A percentile compares a stretch with the other conserved stretches of the same genome.
Evolutionary conservation across 1,140 invertebrate species (phyloP).

Genomic region (Nymphalis io): DNA sequence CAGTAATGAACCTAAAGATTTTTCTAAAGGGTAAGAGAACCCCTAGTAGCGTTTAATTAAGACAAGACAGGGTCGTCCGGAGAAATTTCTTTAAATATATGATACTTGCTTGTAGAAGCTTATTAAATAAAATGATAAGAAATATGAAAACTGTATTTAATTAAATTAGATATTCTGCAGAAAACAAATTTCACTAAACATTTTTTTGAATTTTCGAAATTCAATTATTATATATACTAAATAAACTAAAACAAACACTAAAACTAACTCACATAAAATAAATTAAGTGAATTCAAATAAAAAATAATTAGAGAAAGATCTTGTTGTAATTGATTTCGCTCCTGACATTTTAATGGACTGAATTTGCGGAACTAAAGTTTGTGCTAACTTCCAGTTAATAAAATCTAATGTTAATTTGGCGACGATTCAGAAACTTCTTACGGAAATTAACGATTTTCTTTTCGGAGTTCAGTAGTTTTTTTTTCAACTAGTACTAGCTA

Average conservation of each 20-base stretch:
- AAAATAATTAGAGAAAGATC: neutral
- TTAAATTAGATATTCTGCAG: no score
- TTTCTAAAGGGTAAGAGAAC: slow-evolving; percentile 26
- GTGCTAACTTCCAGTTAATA: slow-evolving; percentile 15
- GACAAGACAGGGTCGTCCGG: slow-evolving; percentile 6
- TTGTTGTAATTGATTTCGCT: neutral
- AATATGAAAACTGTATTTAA: no score
- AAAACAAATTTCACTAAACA: no score
- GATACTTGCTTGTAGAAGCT: slow-evolving; percentile 12
- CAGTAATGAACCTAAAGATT: slow-evolving; percentile 35
- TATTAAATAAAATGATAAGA: neutral
- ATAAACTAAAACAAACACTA: neutral
- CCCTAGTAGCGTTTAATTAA: slow-evolving; percentile 32
- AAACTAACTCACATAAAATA: neutral
- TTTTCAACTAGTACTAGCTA: slow-evolving; percentile 11
- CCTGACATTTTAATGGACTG: slow-evolving; percentile 6
- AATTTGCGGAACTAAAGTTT: slow-evolving; percentile 6
- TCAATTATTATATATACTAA: no score
- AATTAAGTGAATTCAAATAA: neutral
- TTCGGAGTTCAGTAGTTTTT: slow-evolving; percentile 5
- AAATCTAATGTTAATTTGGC: slow-evolving; percentile 22
- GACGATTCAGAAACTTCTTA: slow-evolving; percentile 17
- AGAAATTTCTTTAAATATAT: slow-evolving; percentile 20
- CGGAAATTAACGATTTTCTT: slow-evolving; percentile 20
- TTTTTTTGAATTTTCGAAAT: no score